These are phyloP conservation scores for Hypocryptadius cinnamomeus DNA, from an alignment of 2,113 vertebrate species.

Conservation along the genomic window DNA sequence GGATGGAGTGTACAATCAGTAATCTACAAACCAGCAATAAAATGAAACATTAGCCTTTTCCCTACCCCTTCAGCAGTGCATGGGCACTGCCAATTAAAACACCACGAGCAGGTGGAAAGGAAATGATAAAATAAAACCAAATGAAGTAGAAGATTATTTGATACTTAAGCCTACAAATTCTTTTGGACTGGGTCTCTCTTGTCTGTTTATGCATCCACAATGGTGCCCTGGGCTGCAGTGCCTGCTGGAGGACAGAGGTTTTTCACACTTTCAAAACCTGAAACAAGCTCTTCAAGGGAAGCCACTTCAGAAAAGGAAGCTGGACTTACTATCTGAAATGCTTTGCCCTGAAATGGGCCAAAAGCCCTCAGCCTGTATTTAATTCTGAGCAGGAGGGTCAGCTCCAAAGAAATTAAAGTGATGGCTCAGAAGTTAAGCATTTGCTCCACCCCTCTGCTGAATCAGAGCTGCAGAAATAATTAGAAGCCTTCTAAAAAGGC, in stretches of 20 bases:
- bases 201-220: background rate
- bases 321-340: background rate
- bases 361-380: background rate
- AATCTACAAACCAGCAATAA: constrained; percentile 42
- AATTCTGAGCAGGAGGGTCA: background rate
- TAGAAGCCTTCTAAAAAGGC: background rate
- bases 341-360: background rate
- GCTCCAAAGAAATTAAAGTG: background rate
- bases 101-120: background rate
- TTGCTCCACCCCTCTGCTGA: background rate
- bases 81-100: constrained; percentile 40
- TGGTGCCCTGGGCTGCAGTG: background rate
- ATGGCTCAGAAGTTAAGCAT: background rate
- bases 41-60: constrained; percentile 49
- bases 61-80: background rate
- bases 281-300: background rate
- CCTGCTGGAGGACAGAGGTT: background rate
- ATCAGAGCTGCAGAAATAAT: background rate
- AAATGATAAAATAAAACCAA: constrained; percentile 4
- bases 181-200: background rate
- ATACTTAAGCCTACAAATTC: background rate
- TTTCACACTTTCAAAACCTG: background rate
- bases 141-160: background rate
- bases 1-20: constrained; percentile 38
- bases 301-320: background rate